Base-by-base conservation (phyloP, 2,113 vertebrate species). In the Progne subis region DNA sequence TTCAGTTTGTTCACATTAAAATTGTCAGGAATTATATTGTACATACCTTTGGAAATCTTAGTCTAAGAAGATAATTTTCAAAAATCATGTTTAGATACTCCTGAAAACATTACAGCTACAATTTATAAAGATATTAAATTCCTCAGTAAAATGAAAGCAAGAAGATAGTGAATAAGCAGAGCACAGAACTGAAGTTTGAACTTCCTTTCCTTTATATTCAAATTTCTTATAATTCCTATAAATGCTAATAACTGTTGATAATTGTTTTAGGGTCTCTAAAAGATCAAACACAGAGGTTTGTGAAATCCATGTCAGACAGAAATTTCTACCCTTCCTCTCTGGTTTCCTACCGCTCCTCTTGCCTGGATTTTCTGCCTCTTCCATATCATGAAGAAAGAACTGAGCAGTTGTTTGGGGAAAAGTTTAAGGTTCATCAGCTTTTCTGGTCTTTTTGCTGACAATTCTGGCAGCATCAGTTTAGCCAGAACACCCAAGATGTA, bases 401-500 rank as follows among this genome's bases (percentile, higher is more conserved):
- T 13, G 39, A 84, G 56, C 68, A 93, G 82, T 86, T 95, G 82
- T 94, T 70, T 46, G 47, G 34, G 75, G 56, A 59, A 83, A 97
- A 86, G 75, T 93, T 92, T 57, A 95, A 95, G 82, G 92, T 90
- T 95, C 90, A 88, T 91, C 85, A 83, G 79, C 68, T 90, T 93
- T 96, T 94, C 94, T 39, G 6, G 56, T 49, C 64, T 86, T 96
- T 96, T 83, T 95, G 88, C 92, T 96, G 94, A 95, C 85, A 47
- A 44, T 81, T 90, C 93, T 96, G 92, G 94, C 95, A 96, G 88
- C 71, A 52, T 77, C 31, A 41, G 43, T 41, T 80, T 34, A 90
- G 71, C 31, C 79, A 95, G 93, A 95, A 96, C 94, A 96, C 95
- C 94, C 95, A 97, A 96, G 93, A 94, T 71, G 79, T 90, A 67